Percentiles rank a stretch among this genome's conserved stretches.
phyloP scores from a whole-genome alignment of 1,140 invertebrate species.

The Bombus turneri region DNA sequence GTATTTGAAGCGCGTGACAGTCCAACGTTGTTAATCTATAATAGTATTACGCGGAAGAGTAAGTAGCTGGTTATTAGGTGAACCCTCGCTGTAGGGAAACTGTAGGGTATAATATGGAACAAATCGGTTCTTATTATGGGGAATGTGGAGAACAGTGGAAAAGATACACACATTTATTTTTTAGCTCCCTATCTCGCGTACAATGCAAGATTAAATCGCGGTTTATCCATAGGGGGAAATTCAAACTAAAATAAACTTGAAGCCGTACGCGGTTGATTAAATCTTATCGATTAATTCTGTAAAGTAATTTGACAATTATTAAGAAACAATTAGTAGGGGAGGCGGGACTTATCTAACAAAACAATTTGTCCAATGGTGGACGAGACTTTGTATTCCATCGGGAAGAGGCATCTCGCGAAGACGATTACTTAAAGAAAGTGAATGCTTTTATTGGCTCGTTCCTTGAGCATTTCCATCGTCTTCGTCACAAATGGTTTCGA shows the following conservation, averaged over 20 bases:
- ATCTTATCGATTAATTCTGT: too few relatives aligned
- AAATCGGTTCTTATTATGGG: constrained; percentile 62
- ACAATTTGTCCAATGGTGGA: neutral
- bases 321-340: too few relatives aligned
- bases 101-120: constrained; percentile 56
- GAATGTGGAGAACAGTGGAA: constrained; percentile 18
- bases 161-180: constrained; percentile 53
- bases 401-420: constrained; percentile 13
- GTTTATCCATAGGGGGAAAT: too few relatives aligned
- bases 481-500: constrained; percentile 41
- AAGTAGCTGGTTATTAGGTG: constrained; percentile 61
- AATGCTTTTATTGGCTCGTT: constrained; percentile 59
- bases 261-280: too few relatives aligned
- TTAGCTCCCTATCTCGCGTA: neutral
- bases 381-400: too few relatives aligned
- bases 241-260: too few relatives aligned
- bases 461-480: constrained; percentile 25
- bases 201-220: too few relatives aligned
- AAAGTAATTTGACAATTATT: too few relatives aligned
- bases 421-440: constrained; percentile 52
- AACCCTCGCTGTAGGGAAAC: constrained; percentile 34
- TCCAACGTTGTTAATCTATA: constrained; percentile 57
- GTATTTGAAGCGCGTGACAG: constrained; percentile 31
- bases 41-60: constrained; percentile 47
- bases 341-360: neutral